phyloP scores from a whole-genome alignment of 2,113 vertebrate species.

The Bothrops jararaca region DNA sequence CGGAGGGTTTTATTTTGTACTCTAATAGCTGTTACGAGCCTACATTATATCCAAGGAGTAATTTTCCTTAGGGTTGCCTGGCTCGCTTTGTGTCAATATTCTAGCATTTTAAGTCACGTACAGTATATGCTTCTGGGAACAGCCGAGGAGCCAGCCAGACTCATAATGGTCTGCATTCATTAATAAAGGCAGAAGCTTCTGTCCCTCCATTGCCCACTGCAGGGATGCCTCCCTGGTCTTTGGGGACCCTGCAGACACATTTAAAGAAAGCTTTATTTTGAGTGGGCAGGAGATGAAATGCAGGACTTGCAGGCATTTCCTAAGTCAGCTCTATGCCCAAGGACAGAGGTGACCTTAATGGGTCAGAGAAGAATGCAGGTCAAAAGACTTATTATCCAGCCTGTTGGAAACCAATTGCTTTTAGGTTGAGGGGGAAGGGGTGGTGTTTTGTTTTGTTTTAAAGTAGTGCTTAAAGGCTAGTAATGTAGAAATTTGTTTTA shows the following conservation, averaged over 20 bases:
- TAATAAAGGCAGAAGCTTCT: slow-evolving; percentile 98
- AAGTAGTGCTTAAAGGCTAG: slow-evolving; percentile 68
- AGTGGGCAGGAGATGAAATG: slow-evolving; percentile 85
- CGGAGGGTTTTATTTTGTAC: slow-evolving; percentile 97
- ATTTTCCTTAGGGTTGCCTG: slow-evolving; percentile 96
- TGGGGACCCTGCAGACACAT: slow-evolving; percentile 86
- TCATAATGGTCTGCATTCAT: slow-evolving; percentile 99
- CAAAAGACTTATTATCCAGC: slow-evolving; percentile 96
- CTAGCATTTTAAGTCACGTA: slow-evolving; percentile 99
- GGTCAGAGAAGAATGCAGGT: slow-evolving; percentile 91
- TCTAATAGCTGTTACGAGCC: slow-evolving; percentile 99
- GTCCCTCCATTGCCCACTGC: slow-evolving; percentile 93
- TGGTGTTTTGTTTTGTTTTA: slow-evolving; percentile 76
- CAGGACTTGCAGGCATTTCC: slow-evolving; percentile 84
- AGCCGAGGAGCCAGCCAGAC: slow-evolving; percentile 96
- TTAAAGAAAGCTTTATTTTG: slow-evolving; percentile 97
- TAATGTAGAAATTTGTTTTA: slow-evolving; percentile 64
- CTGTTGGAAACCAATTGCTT: slow-evolving; percentile 93
- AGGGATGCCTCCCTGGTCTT: slow-evolving; percentile 88
- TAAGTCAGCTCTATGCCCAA: slow-evolving; percentile 79
- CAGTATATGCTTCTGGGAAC: slow-evolving; percentile 97
- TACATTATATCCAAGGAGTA: slow-evolving; percentile 99
- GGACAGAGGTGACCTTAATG: slow-evolving; percentile 80
- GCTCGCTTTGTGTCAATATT: slow-evolving; percentile 99
- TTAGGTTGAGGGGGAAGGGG: slow-evolving; percentile 34